Base-by-base conservation (phyloP, 2,113 vertebrate species). In the Pipa parva region DNA sequence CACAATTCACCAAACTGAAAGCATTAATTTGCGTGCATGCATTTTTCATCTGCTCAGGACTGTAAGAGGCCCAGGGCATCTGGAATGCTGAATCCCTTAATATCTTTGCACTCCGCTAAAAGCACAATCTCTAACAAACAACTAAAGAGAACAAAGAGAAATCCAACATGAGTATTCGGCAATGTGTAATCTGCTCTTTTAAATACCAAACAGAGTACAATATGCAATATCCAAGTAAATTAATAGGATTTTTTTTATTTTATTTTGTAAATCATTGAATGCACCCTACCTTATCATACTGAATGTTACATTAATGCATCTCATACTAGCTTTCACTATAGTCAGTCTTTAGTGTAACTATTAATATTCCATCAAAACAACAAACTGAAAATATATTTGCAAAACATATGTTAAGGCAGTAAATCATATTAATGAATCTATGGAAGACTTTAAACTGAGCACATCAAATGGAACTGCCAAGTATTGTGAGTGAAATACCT, bases 401-500 rank as follows among this genome's bases (percentile, higher is more conserved):
- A n/a, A n/a, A n/a, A n/a, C n/a, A n/a, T n/a, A n/a, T n/a, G n/a
- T n/a, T n/a, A n/a, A n/a, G n/a, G n/a, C n/a, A n/a, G n/a, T n/a
- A n/a, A n/a, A n/a, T 36, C 33, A 36, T 2, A 36, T 11, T 36
- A 12, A 7, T 36, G 7, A 7, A 36, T 13, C 33, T 36, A 7
- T 12, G 15, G 33, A 36, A 13, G 7, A 12, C n/a, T n/a, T n/a
- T n/a, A n/a, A n/a, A n/a, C n/a, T n/a, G n/a, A n/a, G n/a, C n/a
- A n/a, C n/a, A n/a, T n/a, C n/a, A 42, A 42, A 39, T 39, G 11
- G 2, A 4, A 39, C 37, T 39, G 15, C 10, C 6, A 13, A 39
- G 37, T 17, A 5, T 13, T 42, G 7, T 24, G 24, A 3, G 1
- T 4, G 0, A 2, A 2, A 84, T 85, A 99, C 97, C 97, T 93